phyloP scores from a whole-genome alignment of 2,113 vertebrate species.

The Sitta europaea region DNA sequence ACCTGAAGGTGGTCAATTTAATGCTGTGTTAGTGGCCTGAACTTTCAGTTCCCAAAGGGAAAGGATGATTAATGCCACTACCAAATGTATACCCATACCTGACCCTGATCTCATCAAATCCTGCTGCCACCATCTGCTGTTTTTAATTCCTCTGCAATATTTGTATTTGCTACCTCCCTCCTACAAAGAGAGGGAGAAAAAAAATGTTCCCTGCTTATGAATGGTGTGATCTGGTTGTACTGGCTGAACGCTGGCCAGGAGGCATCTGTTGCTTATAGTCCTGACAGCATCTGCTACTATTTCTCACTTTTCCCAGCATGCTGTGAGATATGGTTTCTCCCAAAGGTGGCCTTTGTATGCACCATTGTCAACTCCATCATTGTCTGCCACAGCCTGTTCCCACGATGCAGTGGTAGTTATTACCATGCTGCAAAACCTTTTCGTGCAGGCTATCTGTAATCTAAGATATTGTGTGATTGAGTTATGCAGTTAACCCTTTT shows the following conservation, averaged over 20 bases:
- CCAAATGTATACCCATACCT: conserved; percentile 72
- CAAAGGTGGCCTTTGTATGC: conserved; percentile 87
- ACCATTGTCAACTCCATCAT: conserved; percentile 86
- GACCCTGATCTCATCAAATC: conserved; percentile 76
- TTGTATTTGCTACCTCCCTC: conserved; percentile 71
- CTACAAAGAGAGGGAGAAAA: conserved; percentile 65
- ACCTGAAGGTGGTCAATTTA: conserved; percentile 64
- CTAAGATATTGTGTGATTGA: conserved; percentile 57
- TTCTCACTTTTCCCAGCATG: conserved; percentile 85
- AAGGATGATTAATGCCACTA: conserved; percentile 68
- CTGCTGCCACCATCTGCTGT: conserved; percentile 81
- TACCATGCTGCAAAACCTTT: conserved; percentile 62
- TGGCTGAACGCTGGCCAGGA: conserved; percentile 85
- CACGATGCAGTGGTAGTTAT: conserved; percentile 78
- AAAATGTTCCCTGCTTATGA: conserved; percentile 60
- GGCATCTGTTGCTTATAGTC: conserved; percentile 88
- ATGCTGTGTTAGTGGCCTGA: conserved; percentile 55
- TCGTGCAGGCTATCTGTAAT: conserved; percentile 64
- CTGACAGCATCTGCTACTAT: conserved; percentile 93
- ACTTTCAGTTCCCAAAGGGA: conserved; percentile 63
- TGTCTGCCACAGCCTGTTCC: conserved; percentile 81
- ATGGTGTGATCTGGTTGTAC: conserved; percentile 76
- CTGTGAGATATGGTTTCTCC: conserved; percentile 87
- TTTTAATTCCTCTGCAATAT: conserved; percentile 79
- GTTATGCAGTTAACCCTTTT: conserved; percentile 59